phyloP scores from a whole-genome alignment of 1,140 invertebrate genomes.

The Camponotus vicinus region DNA sequence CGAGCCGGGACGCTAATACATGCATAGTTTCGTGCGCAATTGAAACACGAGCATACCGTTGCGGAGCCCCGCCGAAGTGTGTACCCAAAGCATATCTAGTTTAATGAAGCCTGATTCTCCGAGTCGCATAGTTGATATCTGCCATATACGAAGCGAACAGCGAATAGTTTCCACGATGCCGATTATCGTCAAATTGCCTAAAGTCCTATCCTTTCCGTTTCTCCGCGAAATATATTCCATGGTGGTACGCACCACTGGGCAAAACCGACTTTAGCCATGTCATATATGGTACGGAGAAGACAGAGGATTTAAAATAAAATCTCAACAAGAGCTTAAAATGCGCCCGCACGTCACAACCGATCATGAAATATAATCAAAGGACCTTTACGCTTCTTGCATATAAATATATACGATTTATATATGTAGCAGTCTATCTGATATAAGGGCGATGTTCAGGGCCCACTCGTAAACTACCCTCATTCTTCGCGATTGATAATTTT shows the following conservation, averaged over 20 bases:
- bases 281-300: not conserved
- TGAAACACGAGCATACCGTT: slow-evolving; percentile 11
- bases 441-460: not conserved
- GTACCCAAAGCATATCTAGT: slow-evolving; percentile 22
- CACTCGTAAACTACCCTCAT: slow-evolving; percentile 17
- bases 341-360: not conserved
- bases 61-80: not conserved
- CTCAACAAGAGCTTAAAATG: slow-evolving; percentile 17
- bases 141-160: slow-evolving; percentile 15
- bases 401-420: not conserved
- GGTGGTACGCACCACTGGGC: not conserved
- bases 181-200: slow-evolving; percentile 23
- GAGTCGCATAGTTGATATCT: slow-evolving; percentile 33
- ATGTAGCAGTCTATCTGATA: not conserved
- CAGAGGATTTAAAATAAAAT: not conserved
- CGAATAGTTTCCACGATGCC: slow-evolving; percentile 43
- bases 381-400: slow-evolving; percentile 10
- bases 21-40: slow-evolving; percentile 21
- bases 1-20: slow-evolving; percentile 19
- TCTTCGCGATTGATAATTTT: not conserved
- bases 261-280: not conserved
- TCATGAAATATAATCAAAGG: not conserved
- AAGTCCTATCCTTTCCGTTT: not conserved
- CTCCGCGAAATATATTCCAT: not conserved
- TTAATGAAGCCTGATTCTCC: slow-evolving; percentile 46